Percentiles rank a stretch among this genome's conserved stretches.
These are phyloP conservation scores for Phoenicopterus ruber DNA, from an alignment of 2,113 vertebrate species.

Conservation along the genomic window DNA sequence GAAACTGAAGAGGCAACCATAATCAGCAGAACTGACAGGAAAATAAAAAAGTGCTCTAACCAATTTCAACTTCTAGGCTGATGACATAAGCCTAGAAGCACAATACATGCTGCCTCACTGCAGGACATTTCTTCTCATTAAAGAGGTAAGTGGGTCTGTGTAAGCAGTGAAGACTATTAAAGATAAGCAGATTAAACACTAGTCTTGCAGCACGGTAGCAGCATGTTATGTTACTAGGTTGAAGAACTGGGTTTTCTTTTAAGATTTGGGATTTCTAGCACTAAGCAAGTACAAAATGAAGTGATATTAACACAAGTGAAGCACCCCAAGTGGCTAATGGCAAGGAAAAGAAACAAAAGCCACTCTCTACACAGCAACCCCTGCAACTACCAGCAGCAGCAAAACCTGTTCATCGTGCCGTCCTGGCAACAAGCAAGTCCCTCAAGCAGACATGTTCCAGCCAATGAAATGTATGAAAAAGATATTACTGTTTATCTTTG, in stretches of 20 bases:
- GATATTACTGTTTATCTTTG: background rate
- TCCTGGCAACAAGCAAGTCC: background rate
- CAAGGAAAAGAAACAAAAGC: background rate
- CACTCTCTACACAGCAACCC: background rate
- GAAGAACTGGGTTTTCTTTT: slow-evolving; percentile 10
- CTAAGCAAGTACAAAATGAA: slow-evolving; percentile 9
- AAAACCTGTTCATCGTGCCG: background rate
- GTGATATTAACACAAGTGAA: background rate
- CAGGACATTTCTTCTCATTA: slow-evolving; percentile 60
- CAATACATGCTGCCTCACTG: slow-evolving; percentile 49
- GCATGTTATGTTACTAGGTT: background rate
- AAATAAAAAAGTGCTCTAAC: slow-evolving; percentile 26
- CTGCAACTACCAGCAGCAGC: background rate
- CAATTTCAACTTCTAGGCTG: slow-evolving; percentile 53
- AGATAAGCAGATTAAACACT: slow-evolving; percentile 62
- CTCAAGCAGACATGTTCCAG: background rate
- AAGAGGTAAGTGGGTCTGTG: slow-evolving; percentile 60
- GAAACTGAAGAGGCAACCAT: background rate
- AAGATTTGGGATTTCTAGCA: slow-evolving; percentile 12
- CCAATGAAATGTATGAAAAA: background rate
- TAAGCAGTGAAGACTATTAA: slow-evolving; percentile 46
- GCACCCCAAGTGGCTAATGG: background rate
- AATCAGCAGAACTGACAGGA: slow-evolving; percentile 37
- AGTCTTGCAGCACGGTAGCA: slow-evolving; percentile 23
- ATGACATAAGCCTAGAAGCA: slow-evolving; percentile 58